Evolutionary conservation across 2,113 vertebrate species (phyloP), one percentile per base, ranked within the genome.

Genomic region (Mus pahari): DNA sequence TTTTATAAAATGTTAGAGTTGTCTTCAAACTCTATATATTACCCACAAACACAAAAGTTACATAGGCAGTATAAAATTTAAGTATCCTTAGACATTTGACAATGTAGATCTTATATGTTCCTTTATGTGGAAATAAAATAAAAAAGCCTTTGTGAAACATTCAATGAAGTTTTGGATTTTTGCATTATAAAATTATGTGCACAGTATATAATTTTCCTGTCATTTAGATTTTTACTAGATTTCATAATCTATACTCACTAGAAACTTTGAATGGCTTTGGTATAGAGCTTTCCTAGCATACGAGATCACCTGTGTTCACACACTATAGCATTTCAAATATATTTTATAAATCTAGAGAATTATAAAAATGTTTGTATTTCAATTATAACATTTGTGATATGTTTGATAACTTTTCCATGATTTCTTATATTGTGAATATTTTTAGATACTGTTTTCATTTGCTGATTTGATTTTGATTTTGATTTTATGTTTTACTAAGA

Each of bases 1-100:
- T 95, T 92, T 94, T 36, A 73, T 87, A 87, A 97, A 90, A 93
- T 20, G 13, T 78, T 79, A 84, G 2, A 83, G n/a, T 86, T 86
- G 11, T 64, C 33, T 95, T 92, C 62, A 22, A 94, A 62, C 4
- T 62, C 28, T 53, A 84, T 14, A 73, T n/a, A 12, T 92, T 94
- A n/a, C 14, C 64, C 45, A 24, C 73, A 91, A 88, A 81, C 31
- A 73, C 77, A 82, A 93, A 91, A 89, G 31, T 58, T 33, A 73
- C 58, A 89, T 42, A 42, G 31, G 16, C 0, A 53, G 0, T 86
- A 13, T 81, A 86, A 93, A 95, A 82, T 50, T 26, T 75, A 91
- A 89, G n/a, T 62, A 45, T 39, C 14, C 7, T 94, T 94, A 60
- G 22, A n/a, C 1, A 70, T 86, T 60, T 87, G 26, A 66, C 33